Base-by-base conservation (phyloP, 2,888 invertebrate species). In the Drosophila ezoana region DNA sequence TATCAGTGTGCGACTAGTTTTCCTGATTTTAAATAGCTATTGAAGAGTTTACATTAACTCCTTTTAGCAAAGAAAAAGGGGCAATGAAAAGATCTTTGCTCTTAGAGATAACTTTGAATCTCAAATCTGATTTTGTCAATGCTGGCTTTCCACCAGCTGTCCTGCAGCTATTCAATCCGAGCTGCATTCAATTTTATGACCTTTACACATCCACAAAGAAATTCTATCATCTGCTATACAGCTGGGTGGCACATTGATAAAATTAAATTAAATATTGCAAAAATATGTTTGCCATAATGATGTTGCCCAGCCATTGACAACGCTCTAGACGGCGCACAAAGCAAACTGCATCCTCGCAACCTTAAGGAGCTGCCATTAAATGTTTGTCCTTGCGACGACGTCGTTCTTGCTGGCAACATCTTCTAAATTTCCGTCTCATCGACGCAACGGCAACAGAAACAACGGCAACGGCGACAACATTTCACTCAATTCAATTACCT, bases 401-500 rank as follows among this genome's bases (percentile, higher is more conserved):
- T 57, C 80, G 65, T 69, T 72, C 57, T 49, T 41, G 71, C 48
- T 53, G 41, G 62, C 48, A 65, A 64, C 83, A 54, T 67, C 66
- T 69, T 72, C 77, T 74, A 74, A 88, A 88, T 86, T 79, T 88
- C 82, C 76, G 68, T 70, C 76, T 88, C 78, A 76, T 83, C 87
- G 88, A 68, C 54, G 79, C 63, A 65, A 61, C 58, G 51, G 32
- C 54, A 49, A 48, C 23, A 23, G 40, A 23, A 32, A 52, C 57
- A 65, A 60, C 70, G 66, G 64, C 63, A 66, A 66, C 70, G 72
- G 69, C 74, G 76, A 78, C 87, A 87, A 83, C 85, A 83, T 85
- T 85, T 89, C 90, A 82, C 87, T 81, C 89, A 90, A 91, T 90
- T 90, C 91, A 90, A 90, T 90, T 90, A 89, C 80, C 86, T 82